Conservation (phyloP, 2,888 invertebrate genomes). For the Heteromyza rotundicornis region DNA sequence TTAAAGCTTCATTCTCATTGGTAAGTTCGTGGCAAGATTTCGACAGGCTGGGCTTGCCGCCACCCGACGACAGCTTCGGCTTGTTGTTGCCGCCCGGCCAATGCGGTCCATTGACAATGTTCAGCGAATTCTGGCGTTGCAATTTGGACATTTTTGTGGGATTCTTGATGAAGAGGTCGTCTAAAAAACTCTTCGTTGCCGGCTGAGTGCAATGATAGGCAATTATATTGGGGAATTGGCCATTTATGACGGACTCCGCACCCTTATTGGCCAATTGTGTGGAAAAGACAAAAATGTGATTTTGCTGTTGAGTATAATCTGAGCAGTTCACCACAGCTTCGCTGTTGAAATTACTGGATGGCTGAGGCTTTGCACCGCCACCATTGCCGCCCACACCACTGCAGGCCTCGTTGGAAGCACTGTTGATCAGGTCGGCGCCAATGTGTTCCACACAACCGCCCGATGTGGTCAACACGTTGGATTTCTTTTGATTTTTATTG, state of each 20-base stretch:
- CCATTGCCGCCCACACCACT: slow-evolving; percentile 8
- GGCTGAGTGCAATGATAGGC: slow-evolving; percentile 96
- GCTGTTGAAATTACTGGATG: slow-evolving; percentile 17
- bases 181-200: slow-evolving; percentile 91
- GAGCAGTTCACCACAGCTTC: slow-evolving; percentile 36
- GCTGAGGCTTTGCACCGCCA: neutral
- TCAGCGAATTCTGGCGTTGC: slow-evolving; percentile 73
- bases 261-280: slow-evolving; percentile 93
- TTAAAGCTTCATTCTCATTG: slow-evolving; percentile 63
- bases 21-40: no score
- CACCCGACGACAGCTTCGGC: no score
- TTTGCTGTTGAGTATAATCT: slow-evolving; percentile 90
- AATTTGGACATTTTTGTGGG: slow-evolving; percentile 89
- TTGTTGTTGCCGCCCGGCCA: no score
- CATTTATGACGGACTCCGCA: slow-evolving; percentile 88
- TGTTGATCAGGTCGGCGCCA: slow-evolving; percentile 9
- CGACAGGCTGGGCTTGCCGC: no score
- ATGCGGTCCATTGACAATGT: slow-evolving; percentile 35
- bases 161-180: slow-evolving; percentile 78
- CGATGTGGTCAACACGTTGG: no score
- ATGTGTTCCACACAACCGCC: slow-evolving; percentile 2
- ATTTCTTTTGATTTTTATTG: no score
- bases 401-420: neutral
- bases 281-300: slow-evolving; percentile 97
- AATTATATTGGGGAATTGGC: slow-evolving; percentile 90